A percentile compares a stretch with the other conserved stretches of the same genome.
These are phyloP conservation scores for Mythimna loreyi DNA, from an alignment of 2,888 invertebrate genomes.

Conservation along the genomic window DNA sequence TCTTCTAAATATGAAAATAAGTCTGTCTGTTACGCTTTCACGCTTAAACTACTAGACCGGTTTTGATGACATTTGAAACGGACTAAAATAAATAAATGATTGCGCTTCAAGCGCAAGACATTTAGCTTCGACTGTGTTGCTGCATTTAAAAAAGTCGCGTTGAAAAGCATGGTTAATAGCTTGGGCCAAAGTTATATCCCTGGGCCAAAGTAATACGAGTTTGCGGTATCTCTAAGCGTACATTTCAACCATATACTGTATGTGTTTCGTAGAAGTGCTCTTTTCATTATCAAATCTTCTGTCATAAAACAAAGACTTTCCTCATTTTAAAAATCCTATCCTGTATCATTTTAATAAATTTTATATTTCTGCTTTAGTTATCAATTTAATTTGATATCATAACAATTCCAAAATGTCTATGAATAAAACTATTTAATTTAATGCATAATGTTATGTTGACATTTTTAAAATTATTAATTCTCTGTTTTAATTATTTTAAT, in stretches of 20 bases:
- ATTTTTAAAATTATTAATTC: conserved; percentile 11
- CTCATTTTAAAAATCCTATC: not conserved
- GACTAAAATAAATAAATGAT: too few relatives aligned
- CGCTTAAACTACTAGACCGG: too few relatives aligned
- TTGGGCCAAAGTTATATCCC: too few relatives aligned
- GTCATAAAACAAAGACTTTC: not conserved
- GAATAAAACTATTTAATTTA: not conserved
- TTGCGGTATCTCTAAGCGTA: conserved; percentile 11
- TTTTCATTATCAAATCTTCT: not conserved
- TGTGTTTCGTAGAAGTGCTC: conserved; percentile 17
- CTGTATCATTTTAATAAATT: not conserved
- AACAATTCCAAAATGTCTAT: conserved; percentile 5
- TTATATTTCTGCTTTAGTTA: not conserved
- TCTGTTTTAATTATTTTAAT: conserved; percentile 38
- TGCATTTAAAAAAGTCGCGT: too few relatives aligned
- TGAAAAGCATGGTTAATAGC: too few relatives aligned
- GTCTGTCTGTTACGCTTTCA: too few relatives aligned
- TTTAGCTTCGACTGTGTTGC: too few relatives aligned
- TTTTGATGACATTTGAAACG: too few relatives aligned
- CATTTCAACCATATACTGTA: conserved; percentile 20
- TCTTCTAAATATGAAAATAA: too few relatives aligned
- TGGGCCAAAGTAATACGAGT: too few relatives aligned
- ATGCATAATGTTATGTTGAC: conserved; percentile 27
- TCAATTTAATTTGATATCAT: not conserved
- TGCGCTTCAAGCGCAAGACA: too few relatives aligned